phyloP scores from a whole-genome alignment of 2,113 vertebrate species.

The Rhadina sibilatrix region DNA sequence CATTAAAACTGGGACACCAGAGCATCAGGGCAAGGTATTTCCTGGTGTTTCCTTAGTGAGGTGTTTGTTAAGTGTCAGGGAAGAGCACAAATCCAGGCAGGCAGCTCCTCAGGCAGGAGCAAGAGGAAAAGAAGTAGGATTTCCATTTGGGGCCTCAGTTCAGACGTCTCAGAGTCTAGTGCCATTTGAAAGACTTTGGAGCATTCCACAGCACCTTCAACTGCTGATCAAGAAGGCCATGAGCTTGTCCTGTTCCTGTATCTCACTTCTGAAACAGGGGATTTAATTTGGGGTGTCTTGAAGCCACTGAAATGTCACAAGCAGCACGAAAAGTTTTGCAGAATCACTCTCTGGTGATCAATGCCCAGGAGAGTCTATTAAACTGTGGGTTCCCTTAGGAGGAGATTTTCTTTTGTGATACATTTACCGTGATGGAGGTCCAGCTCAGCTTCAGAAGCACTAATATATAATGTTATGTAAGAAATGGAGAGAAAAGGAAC shows the following conservation, averaged over 20 bases:
- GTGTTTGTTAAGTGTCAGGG: not conserved
- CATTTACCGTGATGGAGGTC: not conserved
- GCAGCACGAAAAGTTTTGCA: not conserved
- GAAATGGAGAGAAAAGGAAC: not conserved
- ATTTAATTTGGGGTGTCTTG: not conserved
- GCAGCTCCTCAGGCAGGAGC: not conserved
- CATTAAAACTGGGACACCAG: not conserved
- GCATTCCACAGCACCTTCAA: not conserved
- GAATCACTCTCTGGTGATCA: not conserved
- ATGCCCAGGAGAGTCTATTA: not conserved
- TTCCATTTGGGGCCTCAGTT: not conserved
- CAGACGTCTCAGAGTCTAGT: not conserved
- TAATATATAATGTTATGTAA: not conserved
- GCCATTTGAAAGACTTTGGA: not conserved
- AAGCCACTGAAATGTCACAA: not conserved
- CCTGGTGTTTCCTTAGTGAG: not conserved
- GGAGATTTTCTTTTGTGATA: not conserved
- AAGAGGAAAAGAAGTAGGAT: not conserved
- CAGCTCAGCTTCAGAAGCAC: not conserved
- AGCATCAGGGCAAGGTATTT: not conserved
- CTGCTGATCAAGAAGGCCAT: not conserved
- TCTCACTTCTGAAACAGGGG: not conserved
- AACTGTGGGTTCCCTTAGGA: not conserved
- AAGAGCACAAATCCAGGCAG: not conserved
- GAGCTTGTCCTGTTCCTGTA: not conserved